Percentiles rank a stretch among this genome's conserved stretches.
Conservation (phyloP, 1,140 invertebrate species). For the Drosophila simulans region DNA sequence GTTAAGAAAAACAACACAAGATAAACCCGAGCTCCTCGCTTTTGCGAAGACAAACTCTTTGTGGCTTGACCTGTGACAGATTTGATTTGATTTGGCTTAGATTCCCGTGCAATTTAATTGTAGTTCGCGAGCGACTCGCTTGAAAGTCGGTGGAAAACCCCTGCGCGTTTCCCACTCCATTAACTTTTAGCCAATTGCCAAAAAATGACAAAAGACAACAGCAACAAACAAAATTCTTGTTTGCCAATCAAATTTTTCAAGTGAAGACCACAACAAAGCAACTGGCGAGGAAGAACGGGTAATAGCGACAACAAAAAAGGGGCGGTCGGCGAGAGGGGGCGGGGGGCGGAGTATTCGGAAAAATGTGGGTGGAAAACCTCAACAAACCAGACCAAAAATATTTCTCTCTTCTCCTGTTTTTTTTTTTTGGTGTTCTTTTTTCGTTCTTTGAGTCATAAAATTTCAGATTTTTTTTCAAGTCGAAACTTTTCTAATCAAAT, state of each 20-base stretch:
- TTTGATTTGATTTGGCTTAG: constrained; percentile 1
- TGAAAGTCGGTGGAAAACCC: constrained; percentile 9
- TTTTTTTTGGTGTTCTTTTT: constrained; percentile 5
- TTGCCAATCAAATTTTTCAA: constrained; percentile 54
- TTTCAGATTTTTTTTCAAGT: constrained; percentile 30
- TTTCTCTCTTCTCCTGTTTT: neutral
- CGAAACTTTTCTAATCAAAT: constrained; percentile 80
- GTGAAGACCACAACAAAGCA: constrained; percentile 48
- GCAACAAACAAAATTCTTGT: constrained; percentile 36
- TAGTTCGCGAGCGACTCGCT: constrained; percentile 11
- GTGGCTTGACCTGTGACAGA: neutral
- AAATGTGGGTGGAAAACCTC: constrained; percentile 25
- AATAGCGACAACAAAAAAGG: constrained; percentile 13
- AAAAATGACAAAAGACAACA: constrained; percentile 41
- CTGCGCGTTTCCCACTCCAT: constrained; percentile 1
- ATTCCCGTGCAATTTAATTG: constrained; percentile 34
- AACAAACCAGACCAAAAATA: constrained; percentile 28
- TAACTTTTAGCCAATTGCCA: constrained; percentile 44
- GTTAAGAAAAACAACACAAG: neutral
- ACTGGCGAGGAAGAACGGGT: constrained; percentile 22
- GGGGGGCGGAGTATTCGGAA: constrained; percentile 2
- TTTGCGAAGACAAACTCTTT: neutral
- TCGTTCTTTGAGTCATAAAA: constrained; percentile 23
- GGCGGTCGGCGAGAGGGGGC: neutral
- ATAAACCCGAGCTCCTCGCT: no score